A percentile compares a stretch with the other conserved stretches of the same genome.
phyloP scores from a whole-genome alignment of 2,888 invertebrate species.

The Lithophane socia region DNA sequence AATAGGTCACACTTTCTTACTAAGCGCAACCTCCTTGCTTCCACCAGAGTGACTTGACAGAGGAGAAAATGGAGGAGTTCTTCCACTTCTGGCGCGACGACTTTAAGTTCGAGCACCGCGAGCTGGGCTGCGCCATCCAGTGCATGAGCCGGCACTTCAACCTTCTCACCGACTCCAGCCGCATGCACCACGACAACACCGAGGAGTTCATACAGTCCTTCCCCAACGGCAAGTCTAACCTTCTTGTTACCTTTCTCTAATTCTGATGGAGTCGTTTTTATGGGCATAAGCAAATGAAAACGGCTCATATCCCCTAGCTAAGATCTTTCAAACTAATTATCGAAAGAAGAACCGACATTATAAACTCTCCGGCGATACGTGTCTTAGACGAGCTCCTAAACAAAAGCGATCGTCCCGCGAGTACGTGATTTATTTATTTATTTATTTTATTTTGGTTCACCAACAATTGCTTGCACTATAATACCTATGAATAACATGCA shows the following conservation, averaged over 20 bases:
- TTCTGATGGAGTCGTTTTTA: background rate
- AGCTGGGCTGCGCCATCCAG: conserved; percentile 86
- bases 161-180: conserved; percentile 83
- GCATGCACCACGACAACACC: conserved; percentile 86
- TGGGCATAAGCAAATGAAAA: background rate
- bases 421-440: background rate
- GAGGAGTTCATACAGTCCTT: conserved; percentile 83
- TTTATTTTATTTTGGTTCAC: no score
- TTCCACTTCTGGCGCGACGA: conserved; percentile 88
- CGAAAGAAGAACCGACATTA: background rate
- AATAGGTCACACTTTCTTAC: background rate
- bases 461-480: no score
- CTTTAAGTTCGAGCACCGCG: conserved; percentile 86
- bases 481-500: no score
- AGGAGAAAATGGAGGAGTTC: conserved; percentile 88
- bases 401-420: background rate
- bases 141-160: conserved; percentile 86
- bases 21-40: background rate
- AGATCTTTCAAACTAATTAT: background rate
- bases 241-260: no score
- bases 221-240: conserved; percentile 78
- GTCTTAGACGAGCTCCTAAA: no score
- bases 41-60: conserved; percentile 80
- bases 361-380: background rate
- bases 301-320: background rate